A percentile compares a stretch with the other conserved stretches of the same genome.
Conservation (phyloP, 2,113 vertebrate genomes). For the Arenaria interpres region DNA sequence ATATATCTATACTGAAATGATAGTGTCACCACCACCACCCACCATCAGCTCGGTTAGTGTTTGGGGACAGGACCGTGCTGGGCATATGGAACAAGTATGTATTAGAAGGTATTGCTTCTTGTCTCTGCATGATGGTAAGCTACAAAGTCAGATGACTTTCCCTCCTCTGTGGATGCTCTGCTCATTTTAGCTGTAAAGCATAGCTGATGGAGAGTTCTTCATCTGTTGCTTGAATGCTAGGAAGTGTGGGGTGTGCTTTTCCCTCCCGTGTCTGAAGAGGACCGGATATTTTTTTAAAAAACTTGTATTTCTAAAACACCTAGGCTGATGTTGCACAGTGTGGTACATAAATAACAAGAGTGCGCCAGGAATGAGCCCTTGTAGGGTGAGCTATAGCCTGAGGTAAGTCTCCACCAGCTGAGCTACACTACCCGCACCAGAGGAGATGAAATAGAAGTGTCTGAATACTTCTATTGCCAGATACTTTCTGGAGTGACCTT, state of each 20-base stretch:
- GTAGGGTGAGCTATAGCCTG: conserved; percentile 42
- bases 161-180: background rate
- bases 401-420: conserved; percentile 44
- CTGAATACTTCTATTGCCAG: conserved; percentile 18
- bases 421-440: background rate
- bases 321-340: background rate
- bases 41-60: background rate
- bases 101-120: background rate
- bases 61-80: background rate
- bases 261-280: background rate
- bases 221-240: background rate
- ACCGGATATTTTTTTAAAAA: background rate
- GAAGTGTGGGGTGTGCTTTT: background rate
- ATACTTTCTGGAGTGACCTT: conserved; percentile 38
- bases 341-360: conserved; percentile 46
- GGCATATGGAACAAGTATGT: background rate
- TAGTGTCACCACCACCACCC: background rate
- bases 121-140: background rate
- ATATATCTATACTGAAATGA: background rate
- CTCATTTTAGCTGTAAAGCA: background rate
- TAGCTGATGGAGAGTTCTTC: background rate
- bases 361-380: background rate
- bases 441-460: conserved; percentile 45
- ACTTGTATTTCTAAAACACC: conserved; percentile 17
- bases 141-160: background rate